A percentile compares a stretch with the other conserved stretches of the same genome.
These are phyloP conservation scores for Anthoscopus minutus DNA, from an alignment of 2,113 vertebrate genomes.

Conservation along the genomic window DNA sequence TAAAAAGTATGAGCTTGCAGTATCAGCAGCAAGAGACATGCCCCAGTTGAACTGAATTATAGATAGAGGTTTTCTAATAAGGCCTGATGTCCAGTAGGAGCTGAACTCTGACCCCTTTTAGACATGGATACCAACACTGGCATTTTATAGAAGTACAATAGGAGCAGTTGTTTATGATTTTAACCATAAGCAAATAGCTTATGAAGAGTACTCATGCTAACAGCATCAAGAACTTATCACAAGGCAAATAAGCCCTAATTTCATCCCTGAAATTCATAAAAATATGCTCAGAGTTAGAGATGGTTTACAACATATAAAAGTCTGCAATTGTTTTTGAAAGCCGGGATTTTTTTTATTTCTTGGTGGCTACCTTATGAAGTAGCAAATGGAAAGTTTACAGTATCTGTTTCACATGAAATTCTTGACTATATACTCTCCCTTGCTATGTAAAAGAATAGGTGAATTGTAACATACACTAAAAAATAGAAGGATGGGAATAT, in stretches of 20 bases:
- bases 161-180: not conserved
- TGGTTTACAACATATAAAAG: not conserved
- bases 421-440: not conserved
- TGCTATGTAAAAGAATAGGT: not conserved
- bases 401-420: not conserved
- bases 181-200: not conserved
- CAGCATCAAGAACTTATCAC: not conserved
- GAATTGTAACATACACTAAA: not conserved
- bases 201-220: not conserved
- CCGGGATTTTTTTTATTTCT: not conserved
- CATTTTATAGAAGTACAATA: not conserved
- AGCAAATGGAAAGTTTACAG: not conserved
- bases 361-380: not conserved
- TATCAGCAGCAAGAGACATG: not conserved
- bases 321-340: not conserved
- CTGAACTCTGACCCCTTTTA: not conserved
- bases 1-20: not conserved
- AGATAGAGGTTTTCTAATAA: not conserved
- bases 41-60: conserved; percentile 11
- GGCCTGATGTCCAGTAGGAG: not conserved
- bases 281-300: not conserved
- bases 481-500: not conserved
- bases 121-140: not conserved
- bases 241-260: not conserved
- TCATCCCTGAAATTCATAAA: not conserved